These are phyloP conservation scores for Stigmatopora nigra DNA, from an alignment of 2,113 vertebrate species.

Conservation along the genomic window DNA sequence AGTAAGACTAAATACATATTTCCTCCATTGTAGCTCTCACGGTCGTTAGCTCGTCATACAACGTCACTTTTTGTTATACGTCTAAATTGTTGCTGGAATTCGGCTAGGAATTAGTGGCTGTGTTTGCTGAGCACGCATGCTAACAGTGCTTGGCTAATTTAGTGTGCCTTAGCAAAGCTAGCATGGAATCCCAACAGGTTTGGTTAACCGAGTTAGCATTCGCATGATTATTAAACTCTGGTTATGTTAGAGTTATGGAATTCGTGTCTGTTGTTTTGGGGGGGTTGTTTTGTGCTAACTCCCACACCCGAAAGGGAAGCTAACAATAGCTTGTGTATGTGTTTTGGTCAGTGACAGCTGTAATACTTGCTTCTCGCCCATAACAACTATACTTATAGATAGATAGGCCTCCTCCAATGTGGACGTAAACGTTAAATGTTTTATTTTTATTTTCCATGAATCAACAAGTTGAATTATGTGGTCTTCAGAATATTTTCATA, in stretches of 20 bases:
- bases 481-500: background rate
- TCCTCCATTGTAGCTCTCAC: background rate
- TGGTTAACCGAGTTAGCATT: background rate
- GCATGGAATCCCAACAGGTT: background rate
- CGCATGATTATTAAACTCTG: background rate
- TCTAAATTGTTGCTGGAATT: background rate
- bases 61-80: background rate
- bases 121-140: slow-evolving; percentile 23
- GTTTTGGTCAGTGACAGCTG: slow-evolving; percentile 65
- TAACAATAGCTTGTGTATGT: slow-evolving; percentile 58
- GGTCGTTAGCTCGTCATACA: background rate
- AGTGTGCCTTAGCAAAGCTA: background rate
- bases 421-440: background rate
- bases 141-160: slow-evolving; percentile 48
- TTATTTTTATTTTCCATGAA: background rate
- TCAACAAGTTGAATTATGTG: background rate
- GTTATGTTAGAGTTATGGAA: background rate
- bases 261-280: background rate
- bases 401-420: slow-evolving; percentile 38
- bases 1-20: slow-evolving; percentile 35
- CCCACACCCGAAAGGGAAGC: slow-evolving; percentile 35
- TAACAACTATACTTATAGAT: slow-evolving; percentile 27
- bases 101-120: background rate
- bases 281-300: slow-evolving; percentile 8
- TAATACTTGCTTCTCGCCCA: slow-evolving; percentile 21